Base-by-base conservation (phyloP, 2,797 vertebrate genomes). In the Trachurus trachurus region DNA sequence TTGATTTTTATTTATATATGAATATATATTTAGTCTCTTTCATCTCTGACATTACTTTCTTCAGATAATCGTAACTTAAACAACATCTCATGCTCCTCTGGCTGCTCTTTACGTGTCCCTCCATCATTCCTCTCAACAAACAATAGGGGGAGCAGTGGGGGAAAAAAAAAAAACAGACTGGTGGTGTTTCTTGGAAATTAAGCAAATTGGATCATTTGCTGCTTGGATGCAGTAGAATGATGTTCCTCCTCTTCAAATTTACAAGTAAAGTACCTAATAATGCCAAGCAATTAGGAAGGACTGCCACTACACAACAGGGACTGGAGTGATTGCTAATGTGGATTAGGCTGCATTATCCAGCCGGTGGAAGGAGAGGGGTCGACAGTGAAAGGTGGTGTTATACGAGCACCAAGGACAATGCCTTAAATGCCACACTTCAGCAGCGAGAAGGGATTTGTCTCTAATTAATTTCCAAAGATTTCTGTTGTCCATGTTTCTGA, bases 261-360 rank as follows among this genome's bases (percentile, higher is more conserved):
- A 95, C 94, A 95, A 94, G 92, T 94, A 95, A 95, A 96, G 95
- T 93, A 93, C 89, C 92, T 93, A 94, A 95, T 96, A 96, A 96
- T 95, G 93, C 91, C 91, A 92, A 85, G 93, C 93, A 95, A 95
- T 96, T 96, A 96, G 93, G 89, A 91, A 89, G 80, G 81, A 89
- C 92, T 88, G 91, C 90, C 90, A 90, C 87, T 87, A 81, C 90
- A 93, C 91, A 94, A 92, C 92, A 90, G 89, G 92, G 93, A 92
- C 90, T 80, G 89, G 87, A 93, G 89, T 87, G 91, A 92, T 91
- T 91, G 88, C 92, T 89, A 91, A 93, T 92, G 88, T 93, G 95
- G 95, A 95, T 95, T 95, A 95, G 90, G 87, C 80, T 88, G 90
- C 90, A 93, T 95, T 94, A 93, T 91, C 90, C 89, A 84, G 84